Evolutionary conservation across 2,888 invertebrate genomes (phyloP), one percentile per base, ranked within the genome.

Genomic region (Pheosia tremula): DNA sequence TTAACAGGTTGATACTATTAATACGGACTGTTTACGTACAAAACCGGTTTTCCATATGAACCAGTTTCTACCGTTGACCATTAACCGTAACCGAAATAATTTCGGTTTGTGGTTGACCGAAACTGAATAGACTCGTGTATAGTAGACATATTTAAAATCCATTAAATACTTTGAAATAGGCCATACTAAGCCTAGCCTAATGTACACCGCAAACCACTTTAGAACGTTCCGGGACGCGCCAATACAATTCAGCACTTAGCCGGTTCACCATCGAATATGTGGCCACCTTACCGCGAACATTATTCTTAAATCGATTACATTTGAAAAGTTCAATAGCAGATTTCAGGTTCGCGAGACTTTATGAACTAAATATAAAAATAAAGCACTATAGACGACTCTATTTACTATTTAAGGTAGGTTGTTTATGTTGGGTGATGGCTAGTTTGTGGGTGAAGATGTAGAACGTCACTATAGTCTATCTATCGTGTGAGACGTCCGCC

Each of bases 191-290:
- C 61, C 66, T 70, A 75, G 73, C 78, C 78, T 81, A 84, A 84
- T 82, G 82, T 81, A 82, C 79, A 74, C 78, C 66, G 75, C 71
- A 80, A 78, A 80, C 71, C 74, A 79, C 81, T 84, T 82, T 83
- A 85, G 85, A 83, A 84, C 82, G 86, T 85, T 83, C 11, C 11
- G 43, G 57, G 81, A 81, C 77, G 75, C 75, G 77, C 77, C 79
- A 76, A 79, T 83, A 81, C 84, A 84, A 83, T 82, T 87, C 81
- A 85, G 85, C 88, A 89, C 88, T 86, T 85, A 88, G 82, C 79
- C 80, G 80, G 77, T 80, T 84, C 80, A 80, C 77, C 78, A 74
- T 76, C 72, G 66, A 75, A 75, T 69, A 78, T 67, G 63, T 69
- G 69, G 68, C 69, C 72, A 75, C 68, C 59, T 68, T 62, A 63